Percentiles rank a stretch among this genome's conserved stretches.
Evolutionary conservation across 2,797 vertebrate species (phyloP).

Genomic region (Mus spretus): DNA sequence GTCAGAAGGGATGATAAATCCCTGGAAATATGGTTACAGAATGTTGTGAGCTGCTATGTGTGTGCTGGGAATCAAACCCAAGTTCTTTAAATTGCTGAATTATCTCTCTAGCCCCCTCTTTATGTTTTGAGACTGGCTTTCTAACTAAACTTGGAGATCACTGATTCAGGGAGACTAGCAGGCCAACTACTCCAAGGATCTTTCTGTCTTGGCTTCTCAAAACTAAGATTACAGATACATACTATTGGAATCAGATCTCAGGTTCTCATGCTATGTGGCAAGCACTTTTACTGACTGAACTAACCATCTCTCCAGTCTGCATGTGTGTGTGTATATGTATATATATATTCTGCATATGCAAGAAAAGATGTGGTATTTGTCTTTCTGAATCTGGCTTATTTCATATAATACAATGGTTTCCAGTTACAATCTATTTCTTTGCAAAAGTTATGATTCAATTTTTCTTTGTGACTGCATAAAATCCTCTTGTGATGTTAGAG

Average conservation of each 20-base stretch:
- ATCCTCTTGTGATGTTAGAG: background rate
- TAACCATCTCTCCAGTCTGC: background rate
- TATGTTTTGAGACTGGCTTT: background rate
- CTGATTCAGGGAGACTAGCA: background rate
- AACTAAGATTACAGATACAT: background rate
- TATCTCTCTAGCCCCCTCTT: background rate
- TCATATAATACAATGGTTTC: background rate
- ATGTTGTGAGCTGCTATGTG: no score
- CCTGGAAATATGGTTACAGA: background rate
- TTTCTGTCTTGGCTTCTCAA: no score
- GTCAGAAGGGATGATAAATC: background rate
- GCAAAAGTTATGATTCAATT: background rate
- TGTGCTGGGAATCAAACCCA: background rate
- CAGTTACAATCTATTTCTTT: background rate
- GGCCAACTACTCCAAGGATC: background rate
- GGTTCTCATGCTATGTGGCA: background rate
- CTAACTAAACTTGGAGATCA: no score
- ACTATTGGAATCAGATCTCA: background rate
- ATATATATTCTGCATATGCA: background rate
- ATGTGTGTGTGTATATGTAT: no score
- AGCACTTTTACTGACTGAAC: no score
- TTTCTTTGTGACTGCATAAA: background rate
- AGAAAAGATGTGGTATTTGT: background rate
- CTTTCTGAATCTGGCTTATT: background rate
- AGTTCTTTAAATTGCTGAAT: background rate